Conservation (phyloP, 2,113 vertebrate species). For the Epinephelus fuscoguttatus region DNA sequence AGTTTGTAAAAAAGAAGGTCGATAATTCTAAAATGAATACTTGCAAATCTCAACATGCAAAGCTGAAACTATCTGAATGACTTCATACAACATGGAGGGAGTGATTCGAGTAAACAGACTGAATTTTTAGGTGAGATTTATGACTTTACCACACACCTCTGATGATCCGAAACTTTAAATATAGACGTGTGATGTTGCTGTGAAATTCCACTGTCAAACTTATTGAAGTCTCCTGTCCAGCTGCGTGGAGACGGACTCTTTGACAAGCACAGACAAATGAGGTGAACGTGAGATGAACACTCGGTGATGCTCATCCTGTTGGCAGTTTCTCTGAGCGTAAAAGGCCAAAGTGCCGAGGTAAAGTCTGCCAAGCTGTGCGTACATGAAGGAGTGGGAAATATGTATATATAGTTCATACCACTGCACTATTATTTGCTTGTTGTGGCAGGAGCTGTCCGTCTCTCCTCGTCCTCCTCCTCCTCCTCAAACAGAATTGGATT, state of each 20-base stretch:
- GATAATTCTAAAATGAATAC: not conserved
- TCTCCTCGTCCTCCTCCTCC: slow-evolving; percentile 44
- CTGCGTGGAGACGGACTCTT: slow-evolving; percentile 22
- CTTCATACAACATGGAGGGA: not conserved
- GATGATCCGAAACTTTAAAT: not conserved
- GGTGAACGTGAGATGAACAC: slow-evolving; percentile 37
- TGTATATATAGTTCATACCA: slow-evolving; percentile 18
- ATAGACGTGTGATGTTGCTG: not conserved
- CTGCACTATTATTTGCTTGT: slow-evolving; percentile 23
- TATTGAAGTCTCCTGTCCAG: not conserved
- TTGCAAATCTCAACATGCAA: not conserved
- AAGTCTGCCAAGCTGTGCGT: slow-evolving; percentile 51
- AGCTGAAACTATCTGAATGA: not conserved
- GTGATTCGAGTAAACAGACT: not conserved
- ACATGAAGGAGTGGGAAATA: slow-evolving; percentile 9
- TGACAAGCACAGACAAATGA: slow-evolving; percentile 45
- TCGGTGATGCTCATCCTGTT: slow-evolving; percentile 19
- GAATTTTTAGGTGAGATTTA: not conserved
- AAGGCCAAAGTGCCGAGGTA: slow-evolving; percentile 19
- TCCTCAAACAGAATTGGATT: slow-evolving; percentile 36
- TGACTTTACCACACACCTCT: too few species aligned
- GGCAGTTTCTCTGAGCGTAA: slow-evolving; percentile 5
- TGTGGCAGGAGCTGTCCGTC: slow-evolving; percentile 49
- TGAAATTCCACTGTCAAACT: not conserved
- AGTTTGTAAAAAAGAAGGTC: too few species aligned